Evolutionary conservation across 2,113 vertebrate genomes (phyloP), one percentile per base, ranked within the genome.

Genomic region (Ursus arctos): DNA sequence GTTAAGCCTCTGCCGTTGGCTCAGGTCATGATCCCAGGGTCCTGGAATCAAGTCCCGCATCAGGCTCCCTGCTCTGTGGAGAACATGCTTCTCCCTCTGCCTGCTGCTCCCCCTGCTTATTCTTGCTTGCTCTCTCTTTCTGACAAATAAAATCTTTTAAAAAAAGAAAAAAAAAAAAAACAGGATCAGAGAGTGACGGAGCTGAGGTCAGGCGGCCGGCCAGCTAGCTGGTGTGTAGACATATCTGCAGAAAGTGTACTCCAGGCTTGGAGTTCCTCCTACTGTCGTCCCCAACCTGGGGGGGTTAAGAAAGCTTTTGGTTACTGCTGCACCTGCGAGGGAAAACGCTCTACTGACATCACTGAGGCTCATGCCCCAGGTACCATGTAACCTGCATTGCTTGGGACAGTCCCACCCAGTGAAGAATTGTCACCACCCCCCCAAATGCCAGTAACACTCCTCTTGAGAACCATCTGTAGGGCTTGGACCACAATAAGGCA

Each of bases 401-500:
- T 51, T 82, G 49, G 47, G 31, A 33, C 31, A 47, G 10, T 92
- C 76, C 24, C 63, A 82, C 10, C 9, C 2, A 28, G 2, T 7
- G 19, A 59, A 81, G 72, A 89, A 63, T 36, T 33, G 5, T 74
- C 16, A 15, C 74, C 16, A 8, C 10, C 61, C 61, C 74, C 14
- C 18, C 1, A 84, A 79, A 79, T 77, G 31, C 69, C 51, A 53
- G 1, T 47, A 28, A 40, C 12, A 65, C 9, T 31, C 22, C 16
- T 72, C 91, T 47, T 74, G 49, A 94, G 76, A 93, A 96, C 8
- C 33, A 71, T 10, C 18, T 28, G 22, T 31, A 57, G 22, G n/a
- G 26, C 16, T 85, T 36, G 53, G 69, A 82, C 47, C 2, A 87
- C 74, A 69, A 67, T 26, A 86, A 49, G 24, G 5, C 33, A 28